Evolutionary conservation across 2,797 vertebrate species (phyloP).

Genomic region (Lepilemur septentrionalis): DNA sequence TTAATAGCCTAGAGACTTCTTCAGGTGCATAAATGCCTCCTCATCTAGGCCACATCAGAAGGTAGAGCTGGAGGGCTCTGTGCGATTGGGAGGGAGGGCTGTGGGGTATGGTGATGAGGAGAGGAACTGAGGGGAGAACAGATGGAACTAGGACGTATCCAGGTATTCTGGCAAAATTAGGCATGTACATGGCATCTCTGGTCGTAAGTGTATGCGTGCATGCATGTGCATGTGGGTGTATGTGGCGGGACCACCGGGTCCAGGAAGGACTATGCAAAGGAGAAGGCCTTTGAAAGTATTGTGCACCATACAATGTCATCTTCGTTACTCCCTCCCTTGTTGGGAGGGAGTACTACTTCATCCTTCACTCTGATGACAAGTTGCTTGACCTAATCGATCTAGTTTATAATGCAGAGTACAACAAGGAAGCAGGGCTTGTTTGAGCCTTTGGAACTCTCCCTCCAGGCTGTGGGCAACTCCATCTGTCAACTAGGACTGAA

Average conservation of each 20-base stretch:
- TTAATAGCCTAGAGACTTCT: constrained; percentile 24
- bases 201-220: neutral
- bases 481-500: neutral
- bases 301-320: neutral
- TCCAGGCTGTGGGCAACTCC: neutral
- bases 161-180: neutral
- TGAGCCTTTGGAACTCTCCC: neutral
- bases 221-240: neutral
- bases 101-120: neutral
- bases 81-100: neutral
- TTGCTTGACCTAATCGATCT: neutral
- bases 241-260: neutral
- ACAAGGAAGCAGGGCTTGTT: neutral
- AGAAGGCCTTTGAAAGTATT: neutral
- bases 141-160: neutral
- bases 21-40: constrained; percentile 44
- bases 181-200: neutral
- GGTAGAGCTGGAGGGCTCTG: neutral
- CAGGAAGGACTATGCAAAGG: neutral
- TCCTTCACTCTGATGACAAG: neutral
- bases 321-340: neutral
- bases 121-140: neutral
- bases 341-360: no score
- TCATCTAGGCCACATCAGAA: neutral
- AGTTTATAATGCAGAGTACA: neutral